Evolutionary conservation across 2,113 vertebrate species (phyloP).

Genomic region (Etia nguti): DNA sequence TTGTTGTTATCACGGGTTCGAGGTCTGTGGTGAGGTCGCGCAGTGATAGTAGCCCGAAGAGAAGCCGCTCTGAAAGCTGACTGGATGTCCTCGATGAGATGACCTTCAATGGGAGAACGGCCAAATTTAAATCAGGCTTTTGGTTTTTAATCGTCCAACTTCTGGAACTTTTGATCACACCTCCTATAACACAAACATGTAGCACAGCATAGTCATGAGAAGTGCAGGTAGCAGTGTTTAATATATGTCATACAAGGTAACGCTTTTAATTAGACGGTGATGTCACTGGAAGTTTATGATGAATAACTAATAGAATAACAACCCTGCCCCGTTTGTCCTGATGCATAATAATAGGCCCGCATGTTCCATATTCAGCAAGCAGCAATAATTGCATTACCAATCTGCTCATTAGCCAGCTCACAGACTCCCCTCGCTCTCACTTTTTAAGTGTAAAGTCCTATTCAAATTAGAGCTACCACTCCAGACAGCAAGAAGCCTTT

Average conservation of each 20-base stretch:
- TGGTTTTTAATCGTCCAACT: background rate
- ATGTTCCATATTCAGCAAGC: constrained; percentile 38
- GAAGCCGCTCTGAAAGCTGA: background rate
- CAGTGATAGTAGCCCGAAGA: background rate
- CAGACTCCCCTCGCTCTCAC: background rate
- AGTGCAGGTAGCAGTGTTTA: background rate
- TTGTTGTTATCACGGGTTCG: background rate
- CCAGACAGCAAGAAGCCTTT: constrained; percentile 33
- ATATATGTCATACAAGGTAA: background rate
- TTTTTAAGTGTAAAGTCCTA: constrained; percentile 43
- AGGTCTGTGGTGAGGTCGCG: background rate
- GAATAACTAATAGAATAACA: constrained; percentile 30
- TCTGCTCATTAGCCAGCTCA: constrained; percentile 23
- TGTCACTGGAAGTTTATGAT: constrained; percentile 18
- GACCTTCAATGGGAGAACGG: accelerated
- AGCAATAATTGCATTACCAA: constrained; percentile 44
- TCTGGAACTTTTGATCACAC: background rate
- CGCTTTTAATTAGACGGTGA: background rate
- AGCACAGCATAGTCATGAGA: background rate
- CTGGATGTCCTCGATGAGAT: background rate
- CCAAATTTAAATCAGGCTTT: background rate
- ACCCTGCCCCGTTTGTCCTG: constrained; percentile 3
- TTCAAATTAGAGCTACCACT: constrained; percentile 29
- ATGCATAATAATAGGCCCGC: constrained; percentile 16
- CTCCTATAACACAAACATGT: background rate